Evolutionary conservation across 2,888 invertebrate species (phyloP).

Genomic region (Cryptophagus acutangulus): DNA sequence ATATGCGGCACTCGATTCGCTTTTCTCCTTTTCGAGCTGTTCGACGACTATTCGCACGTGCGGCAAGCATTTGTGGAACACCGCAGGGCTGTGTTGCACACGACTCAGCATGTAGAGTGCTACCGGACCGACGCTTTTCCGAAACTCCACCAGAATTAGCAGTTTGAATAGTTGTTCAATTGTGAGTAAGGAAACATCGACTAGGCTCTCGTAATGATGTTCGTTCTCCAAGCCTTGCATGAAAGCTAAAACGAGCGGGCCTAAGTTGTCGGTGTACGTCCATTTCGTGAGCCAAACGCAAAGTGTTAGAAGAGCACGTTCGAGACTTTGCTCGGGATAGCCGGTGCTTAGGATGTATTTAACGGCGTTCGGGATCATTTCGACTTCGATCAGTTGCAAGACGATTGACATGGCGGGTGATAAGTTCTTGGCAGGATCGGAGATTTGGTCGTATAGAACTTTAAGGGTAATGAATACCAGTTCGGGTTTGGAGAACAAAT

Average conservation of each 20-base stretch:
- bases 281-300: constrained; percentile 65
- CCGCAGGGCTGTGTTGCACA: constrained; percentile 55
- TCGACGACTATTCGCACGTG: constrained; percentile 52
- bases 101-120: constrained; percentile 61
- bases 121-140: constrained; percentile 57
- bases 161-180: constrained; percentile 57
- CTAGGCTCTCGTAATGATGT: constrained; percentile 46
- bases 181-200: constrained; percentile 58
- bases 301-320: constrained; percentile 59
- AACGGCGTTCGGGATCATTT: constrained; percentile 45
- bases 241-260: constrained; percentile 62
- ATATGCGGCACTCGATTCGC: constrained; percentile 46
- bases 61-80: constrained; percentile 57
- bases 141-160: constrained; percentile 53
- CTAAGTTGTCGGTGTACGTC: constrained; percentile 59
- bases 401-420: constrained; percentile 59
- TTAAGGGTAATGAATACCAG: constrained; percentile 55
- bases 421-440: constrained; percentile 54
- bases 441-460: constrained; percentile 57
- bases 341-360: constrained; percentile 46
- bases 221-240: constrained; percentile 57
- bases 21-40: constrained; percentile 55
- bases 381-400: constrained; percentile 51
- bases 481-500: constrained; percentile 46
- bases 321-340: constrained; percentile 50